These are phyloP conservation scores for Ooceraea biroi DNA, from an alignment of 1,140 invertebrate species.

Conservation along the genomic window DNA sequence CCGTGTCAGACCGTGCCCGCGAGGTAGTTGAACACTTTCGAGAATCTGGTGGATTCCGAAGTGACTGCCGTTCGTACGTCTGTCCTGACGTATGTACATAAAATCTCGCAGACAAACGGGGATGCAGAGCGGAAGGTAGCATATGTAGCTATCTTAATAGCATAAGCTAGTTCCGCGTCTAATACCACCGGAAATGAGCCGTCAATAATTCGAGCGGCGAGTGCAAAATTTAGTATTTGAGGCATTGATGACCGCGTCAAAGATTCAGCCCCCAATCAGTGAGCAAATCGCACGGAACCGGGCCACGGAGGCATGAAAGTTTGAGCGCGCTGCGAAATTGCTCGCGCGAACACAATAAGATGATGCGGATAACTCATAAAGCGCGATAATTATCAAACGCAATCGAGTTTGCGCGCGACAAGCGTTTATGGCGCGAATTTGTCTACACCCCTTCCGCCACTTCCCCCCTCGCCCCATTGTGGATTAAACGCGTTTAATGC, in stretches of 20 bases:
- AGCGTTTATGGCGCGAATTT: neutral
- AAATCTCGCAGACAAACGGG: neutral
- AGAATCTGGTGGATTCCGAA: neutral
- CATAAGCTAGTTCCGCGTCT: constrained; percentile 9
- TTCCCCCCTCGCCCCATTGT: neutral
- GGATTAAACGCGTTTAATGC: constrained; percentile 4
- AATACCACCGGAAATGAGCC: constrained; percentile 43
- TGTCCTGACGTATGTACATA: neutral
- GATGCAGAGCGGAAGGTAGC: neutral
- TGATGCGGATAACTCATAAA: neutral
- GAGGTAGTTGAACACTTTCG: neutral
- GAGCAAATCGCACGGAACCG: constrained; percentile 38
- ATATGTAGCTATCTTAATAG: no score
- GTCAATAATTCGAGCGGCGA: constrained; percentile 34
- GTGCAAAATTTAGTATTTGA: constrained; percentile 40
- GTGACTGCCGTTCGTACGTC: neutral
- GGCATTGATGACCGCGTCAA: constrained; percentile 44
- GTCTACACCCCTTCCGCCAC: neutral
- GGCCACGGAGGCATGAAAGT: constrained; percentile 18
- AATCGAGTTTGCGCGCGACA: neutral
- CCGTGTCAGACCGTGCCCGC: no score
- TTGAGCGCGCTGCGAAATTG: constrained; percentile 35
- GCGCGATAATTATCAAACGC: neutral
- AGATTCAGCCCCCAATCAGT: constrained; percentile 56
- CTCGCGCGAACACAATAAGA: constrained; percentile 14